These are phyloP conservation scores for Megalonaias nervosa DNA, from an alignment of 1,140 invertebrate genomes.

Conservation along the genomic window DNA sequence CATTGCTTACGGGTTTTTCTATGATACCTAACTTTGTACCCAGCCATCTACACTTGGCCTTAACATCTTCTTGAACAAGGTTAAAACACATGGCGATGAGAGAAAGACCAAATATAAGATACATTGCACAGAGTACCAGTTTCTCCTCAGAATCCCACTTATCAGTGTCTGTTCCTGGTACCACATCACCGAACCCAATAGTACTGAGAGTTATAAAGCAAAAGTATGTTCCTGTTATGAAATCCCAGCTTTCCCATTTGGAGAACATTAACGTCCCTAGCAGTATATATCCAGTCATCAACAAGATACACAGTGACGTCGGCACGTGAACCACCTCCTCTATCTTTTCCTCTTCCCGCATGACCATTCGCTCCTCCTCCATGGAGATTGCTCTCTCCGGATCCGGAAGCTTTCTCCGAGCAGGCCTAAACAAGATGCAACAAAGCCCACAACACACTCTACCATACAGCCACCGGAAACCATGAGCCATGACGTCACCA, in stretches of 20 bases:
- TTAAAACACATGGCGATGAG: constrained; percentile 99
- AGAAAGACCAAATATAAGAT: constrained; percentile 92
- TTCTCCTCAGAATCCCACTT: constrained; percentile 66
- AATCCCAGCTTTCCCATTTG: constrained; percentile 76
- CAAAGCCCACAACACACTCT: constrained; percentile 73
- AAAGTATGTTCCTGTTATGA: constrained; percentile 94
- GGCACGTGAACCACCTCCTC: constrained; percentile 60
- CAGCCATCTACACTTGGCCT: constrained; percentile 81
- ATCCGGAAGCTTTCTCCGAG: constrained; percentile 42
- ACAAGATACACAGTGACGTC: constrained; percentile 59
- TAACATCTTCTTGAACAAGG: constrained; percentile 94
- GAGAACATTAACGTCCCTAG: constrained; percentile 69
- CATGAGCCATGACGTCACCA: constrained; percentile 94
- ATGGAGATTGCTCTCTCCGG: constrained; percentile 49
- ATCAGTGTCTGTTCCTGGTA: constrained; percentile 71
- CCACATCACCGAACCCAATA: constrained; percentile 96
- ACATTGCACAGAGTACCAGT: constrained; percentile 66
- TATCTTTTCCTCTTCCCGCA: constrained; percentile 52
- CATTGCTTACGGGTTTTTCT: constrained; percentile 40
- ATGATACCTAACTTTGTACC: constrained; percentile 64
- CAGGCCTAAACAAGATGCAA: constrained; percentile 56
- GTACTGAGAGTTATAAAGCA: constrained; percentile 86
- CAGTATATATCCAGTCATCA: constrained; percentile 70
- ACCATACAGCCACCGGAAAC: constrained; percentile 95
- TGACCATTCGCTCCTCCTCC: constrained; percentile 40